Percentiles rank a stretch among this genome's conserved stretches.
These are phyloP conservation scores for Automeris io DNA, from an alignment of 2,888 invertebrate species.

Conservation along the genomic window DNA sequence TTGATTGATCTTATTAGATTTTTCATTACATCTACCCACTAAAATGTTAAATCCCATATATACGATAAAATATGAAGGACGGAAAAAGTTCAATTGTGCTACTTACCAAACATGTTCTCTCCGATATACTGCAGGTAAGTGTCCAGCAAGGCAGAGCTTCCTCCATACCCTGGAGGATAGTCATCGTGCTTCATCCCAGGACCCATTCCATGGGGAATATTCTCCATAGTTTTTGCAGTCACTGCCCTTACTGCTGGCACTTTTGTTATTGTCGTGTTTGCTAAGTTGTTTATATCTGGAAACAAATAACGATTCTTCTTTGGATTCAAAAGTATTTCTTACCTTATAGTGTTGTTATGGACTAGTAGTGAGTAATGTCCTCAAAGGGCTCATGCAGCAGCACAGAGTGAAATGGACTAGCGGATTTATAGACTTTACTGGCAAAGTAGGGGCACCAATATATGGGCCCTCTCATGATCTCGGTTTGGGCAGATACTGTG, in stretches of 20 bases:
- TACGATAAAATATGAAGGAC: too few species aligned
- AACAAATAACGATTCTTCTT: too few species aligned
- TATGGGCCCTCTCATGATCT: too few species aligned
- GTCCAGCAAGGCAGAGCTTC: slow-evolving; percentile 88
- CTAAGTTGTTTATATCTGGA: slow-evolving; percentile 72
- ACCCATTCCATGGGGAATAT: slow-evolving; percentile 76
- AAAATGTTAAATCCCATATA: too few species aligned
- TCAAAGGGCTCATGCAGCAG: neutral
- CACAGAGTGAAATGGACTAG: too few species aligned
- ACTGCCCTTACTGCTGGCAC: slow-evolving; percentile 80
- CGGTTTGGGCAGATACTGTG: too few species aligned
- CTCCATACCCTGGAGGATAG: slow-evolving; percentile 82
- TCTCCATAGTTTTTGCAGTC: slow-evolving; percentile 81
- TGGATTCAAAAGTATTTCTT: neutral
- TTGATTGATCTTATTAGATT: too few species aligned
- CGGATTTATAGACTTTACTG: too few species aligned
- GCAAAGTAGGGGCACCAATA: too few species aligned
- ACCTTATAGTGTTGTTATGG: neutral
- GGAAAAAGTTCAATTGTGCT: too few species aligned
- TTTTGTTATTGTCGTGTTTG: slow-evolving; percentile 80
- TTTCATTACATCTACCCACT: too few species aligned
- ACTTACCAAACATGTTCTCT: slow-evolving; percentile 84
- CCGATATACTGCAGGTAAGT: slow-evolving; percentile 93
- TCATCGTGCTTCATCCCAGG: slow-evolving; percentile 77
- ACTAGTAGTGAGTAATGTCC: neutral